Base-by-base conservation (phyloP, 2,113 vertebrate species). In the Lagopus leucura region DNA sequence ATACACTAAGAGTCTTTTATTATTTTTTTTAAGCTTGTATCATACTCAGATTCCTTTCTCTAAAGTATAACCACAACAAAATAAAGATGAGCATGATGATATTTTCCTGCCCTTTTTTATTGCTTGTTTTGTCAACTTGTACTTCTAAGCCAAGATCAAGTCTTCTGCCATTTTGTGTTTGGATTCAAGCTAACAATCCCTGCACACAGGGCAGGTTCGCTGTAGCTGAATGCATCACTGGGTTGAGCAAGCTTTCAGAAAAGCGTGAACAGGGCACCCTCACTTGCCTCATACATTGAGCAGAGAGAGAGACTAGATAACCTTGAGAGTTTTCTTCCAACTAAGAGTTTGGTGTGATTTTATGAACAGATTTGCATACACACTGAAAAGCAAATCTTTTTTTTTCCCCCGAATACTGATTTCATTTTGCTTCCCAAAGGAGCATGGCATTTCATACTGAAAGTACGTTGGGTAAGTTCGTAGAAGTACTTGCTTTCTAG, bases 261-360 rank as follows among this genome's bases (percentile, higher is more conserved):
- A 83, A 77, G 5, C 1, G 8, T 1, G 0, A 6, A 63, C n/a
- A 38, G 38, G 38, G 38, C 38, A 12, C 7, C 45, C 3, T 2
- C 38, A 48, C 4, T 36, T 72, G 67, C 10, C 28, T 65, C 25
- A 15, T 6, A 7, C n/a, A 75, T 38, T 58, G 20, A 42, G 64
- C 25, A 38, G 20, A 43, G 18, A 70, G 10, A 22, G 7, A 8
- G 16, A 75, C 52, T 57, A 70, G 32, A 38, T 17, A 61, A 60
- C 36, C 42, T 55, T 91, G 14, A 52, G 10, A 40, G 24, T 14
- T 72, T 6, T 32, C 5, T n/a, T 77, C 28, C 40, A 61, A 11
- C 8, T 38, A 77, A 74, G 24, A 57, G 20, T 5, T 55, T 27
- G 2, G 32, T 45, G 20, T 30, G 24, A 48, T 60, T 32, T 76